Base-by-base conservation (phyloP, 2,113 vertebrate species). In the Alexandromys fortis region DNA sequence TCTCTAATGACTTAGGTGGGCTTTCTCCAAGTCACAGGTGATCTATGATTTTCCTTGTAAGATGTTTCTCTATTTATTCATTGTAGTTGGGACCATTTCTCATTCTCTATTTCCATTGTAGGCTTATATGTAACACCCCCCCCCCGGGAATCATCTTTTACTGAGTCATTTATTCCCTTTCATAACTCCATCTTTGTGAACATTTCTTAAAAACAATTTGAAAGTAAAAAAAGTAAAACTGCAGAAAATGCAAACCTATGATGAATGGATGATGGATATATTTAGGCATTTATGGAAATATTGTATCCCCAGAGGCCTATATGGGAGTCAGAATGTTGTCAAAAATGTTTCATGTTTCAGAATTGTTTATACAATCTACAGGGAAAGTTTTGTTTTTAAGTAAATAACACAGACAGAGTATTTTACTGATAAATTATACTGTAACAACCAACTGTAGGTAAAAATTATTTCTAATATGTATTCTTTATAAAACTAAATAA, bases 401-500 rank as follows among this genome's bases (percentile, higher is more conserved):
- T 63, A 89, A 73, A 75, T 78, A 2, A 2, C 30, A 78, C 52
- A 79, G 88, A 38, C 28, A 79, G 0, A 73, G 4, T 89, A 79
- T 5, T 79, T 87, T 63, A 9, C 11, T 83, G 35, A 89, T 55
- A 95, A 96, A 63, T 82, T 81, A 2, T 49, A 58, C 55, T 75
- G 58, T 89, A 70, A 67, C 47, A 79, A 58, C 26, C 3, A 76
- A 93, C 5, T 72, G 55, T 28, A 68, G 76, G 65, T 95, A 45
- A 93, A 81, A 95, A 82, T 89, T 38, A 76, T n/a, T 88, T 93
- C 33, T 7, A 38, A 75, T 87, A 38, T 75, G 1, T 78, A 87
- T 65, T 94, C 14, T 61, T 70, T 83, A 75, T 87, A 55, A 91
- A 88, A 11, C 10, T 11, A 92, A 10, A 81, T 70, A 87, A 55